Evolutionary conservation across 2,888 invertebrate species (phyloP).

Genomic region (Metalampra italica): DNA sequence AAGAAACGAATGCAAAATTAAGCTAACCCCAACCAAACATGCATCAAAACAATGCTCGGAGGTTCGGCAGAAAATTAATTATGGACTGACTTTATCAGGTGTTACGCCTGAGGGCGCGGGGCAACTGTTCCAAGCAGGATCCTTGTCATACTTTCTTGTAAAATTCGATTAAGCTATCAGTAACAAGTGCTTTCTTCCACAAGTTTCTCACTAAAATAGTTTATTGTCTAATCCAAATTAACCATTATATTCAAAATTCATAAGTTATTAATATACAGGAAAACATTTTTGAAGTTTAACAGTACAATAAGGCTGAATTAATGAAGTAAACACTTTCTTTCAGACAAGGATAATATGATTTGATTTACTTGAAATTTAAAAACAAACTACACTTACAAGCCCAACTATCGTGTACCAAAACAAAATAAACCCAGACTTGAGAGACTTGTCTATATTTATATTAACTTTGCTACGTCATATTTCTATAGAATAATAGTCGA

Average conservation of each 20-base stretch:
- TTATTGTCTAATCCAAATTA: too few species aligned
- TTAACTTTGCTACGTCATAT: constrained; percentile 33
- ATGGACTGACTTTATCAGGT: constrained; percentile 59
- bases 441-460: background rate
- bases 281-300: too few species aligned
- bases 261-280: too few species aligned
- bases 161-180: constrained; percentile 38
- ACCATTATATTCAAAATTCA: too few species aligned
- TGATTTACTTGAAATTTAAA: too few species aligned
- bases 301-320: too few species aligned
- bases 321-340: too few species aligned
- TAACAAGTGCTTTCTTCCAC: constrained; percentile 24
- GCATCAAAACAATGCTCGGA: constrained; percentile 28
- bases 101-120: constrained; percentile 38
- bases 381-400: too few species aligned
- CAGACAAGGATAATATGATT: too few species aligned
- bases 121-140: constrained; percentile 32
- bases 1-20: background rate
- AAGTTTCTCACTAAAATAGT: constrained; percentile 7
- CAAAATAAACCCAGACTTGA: too few species aligned
- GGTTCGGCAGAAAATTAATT: constrained; percentile 63
- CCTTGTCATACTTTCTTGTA: constrained; percentile 35
- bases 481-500: constrained; percentile 49
- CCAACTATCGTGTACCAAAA: too few species aligned
- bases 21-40: background rate